Evolutionary conservation across 2,797 vertebrate genomes (phyloP).

Genomic region (Gastrophryne carolinensis): DNA sequence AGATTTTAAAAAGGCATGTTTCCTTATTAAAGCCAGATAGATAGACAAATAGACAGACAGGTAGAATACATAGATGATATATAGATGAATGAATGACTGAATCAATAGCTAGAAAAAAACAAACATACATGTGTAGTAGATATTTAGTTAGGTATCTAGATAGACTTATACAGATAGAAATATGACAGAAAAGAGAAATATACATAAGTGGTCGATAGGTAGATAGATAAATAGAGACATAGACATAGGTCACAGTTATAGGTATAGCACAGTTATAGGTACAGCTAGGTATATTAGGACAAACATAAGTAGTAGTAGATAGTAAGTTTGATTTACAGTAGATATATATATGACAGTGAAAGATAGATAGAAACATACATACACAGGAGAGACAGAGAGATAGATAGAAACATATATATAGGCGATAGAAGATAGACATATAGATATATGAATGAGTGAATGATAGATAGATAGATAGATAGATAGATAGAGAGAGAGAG

Average conservation of each 20-base stretch:
- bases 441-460: not conserved
- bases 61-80: not conserved
- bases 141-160: not conserved
- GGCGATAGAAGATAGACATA: not conserved
- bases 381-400: not conserved
- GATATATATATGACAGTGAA: not conserved
- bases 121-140: too few species aligned
- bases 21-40: too few species aligned
- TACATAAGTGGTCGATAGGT: not conserved
- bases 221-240: not conserved
- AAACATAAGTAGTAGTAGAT: not conserved
- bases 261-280: not conserved
- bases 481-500: not conserved
- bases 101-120: not conserved
- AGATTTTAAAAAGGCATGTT: too few species aligned
- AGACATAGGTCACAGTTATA: too few species aligned
- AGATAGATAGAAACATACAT: not conserved
- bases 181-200: not conserved
- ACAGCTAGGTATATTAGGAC: not conserved
- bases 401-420: not conserved
- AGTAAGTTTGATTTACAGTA: not conserved
- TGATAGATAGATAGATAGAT: not conserved
- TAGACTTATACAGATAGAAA: not conserved
- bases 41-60: not conserved
- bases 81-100: not conserved